phyloP scores from a whole-genome alignment of 2,797 vertebrate genomes.

The Chiloscyllium punctatum region DNA sequence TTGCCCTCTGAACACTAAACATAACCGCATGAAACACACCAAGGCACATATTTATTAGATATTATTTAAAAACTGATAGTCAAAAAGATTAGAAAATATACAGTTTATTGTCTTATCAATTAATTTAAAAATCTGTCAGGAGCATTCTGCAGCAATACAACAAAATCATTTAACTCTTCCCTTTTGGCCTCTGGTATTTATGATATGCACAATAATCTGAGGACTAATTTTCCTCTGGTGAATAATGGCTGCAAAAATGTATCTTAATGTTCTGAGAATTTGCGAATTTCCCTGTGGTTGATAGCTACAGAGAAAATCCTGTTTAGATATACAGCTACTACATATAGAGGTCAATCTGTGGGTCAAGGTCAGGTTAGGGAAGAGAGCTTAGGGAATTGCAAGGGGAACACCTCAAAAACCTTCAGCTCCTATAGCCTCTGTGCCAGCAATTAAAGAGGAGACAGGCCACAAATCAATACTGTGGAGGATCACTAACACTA shows the following conservation, averaged over 20 bases:
- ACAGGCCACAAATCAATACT: slow-evolving; percentile 69
- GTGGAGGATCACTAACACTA: slow-evolving; percentile 46
- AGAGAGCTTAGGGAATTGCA: slow-evolving; percentile 46
- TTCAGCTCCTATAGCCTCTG: slow-evolving; percentile 64
- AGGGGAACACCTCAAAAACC: slow-evolving; percentile 60
- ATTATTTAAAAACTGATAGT: neutral
- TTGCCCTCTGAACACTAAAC: slow-evolving; percentile 39
- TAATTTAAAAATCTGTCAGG: neutral
- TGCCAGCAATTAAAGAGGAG: slow-evolving; percentile 57
- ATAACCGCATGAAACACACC: slow-evolving; percentile 6
- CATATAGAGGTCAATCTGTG: slow-evolving; percentile 41
- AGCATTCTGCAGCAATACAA: neutral
- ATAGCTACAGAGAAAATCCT: neutral
- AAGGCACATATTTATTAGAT: neutral
- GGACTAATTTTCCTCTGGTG: neutral
- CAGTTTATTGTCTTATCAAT: neutral
- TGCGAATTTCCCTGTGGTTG: slow-evolving; percentile 17
- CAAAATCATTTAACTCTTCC: neutral
- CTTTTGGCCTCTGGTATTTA: neutral
- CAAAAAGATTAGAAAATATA: neutral
- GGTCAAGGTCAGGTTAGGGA: slow-evolving; percentile 63
- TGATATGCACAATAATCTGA: neutral
- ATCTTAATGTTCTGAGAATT: slow-evolving; percentile 6
- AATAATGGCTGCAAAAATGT: neutral
- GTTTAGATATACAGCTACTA: fast-evolving